Percentiles rank a stretch among this genome's conserved stretches.
Conservation (phyloP, 1,140 invertebrate genomes). For the Drosophila tristis region DNA sequence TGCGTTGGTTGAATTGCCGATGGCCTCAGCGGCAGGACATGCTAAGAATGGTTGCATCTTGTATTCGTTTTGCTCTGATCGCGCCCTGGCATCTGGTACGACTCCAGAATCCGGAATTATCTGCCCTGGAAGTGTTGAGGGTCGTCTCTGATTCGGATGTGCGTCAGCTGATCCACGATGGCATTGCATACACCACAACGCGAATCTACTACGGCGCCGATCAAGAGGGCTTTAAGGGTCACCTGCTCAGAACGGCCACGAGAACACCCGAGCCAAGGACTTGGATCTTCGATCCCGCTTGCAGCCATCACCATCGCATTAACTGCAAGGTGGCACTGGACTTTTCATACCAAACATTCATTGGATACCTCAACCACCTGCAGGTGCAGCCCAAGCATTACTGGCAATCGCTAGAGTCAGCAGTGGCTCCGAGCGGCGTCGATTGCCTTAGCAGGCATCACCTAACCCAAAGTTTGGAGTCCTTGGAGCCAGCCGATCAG, state of each 20-base stretch:
- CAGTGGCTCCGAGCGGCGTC: constrained; percentile 7
- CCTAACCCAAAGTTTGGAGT: neutral
- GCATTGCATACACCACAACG: constrained; percentile 59
- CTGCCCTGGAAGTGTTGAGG: constrained; percentile 16
- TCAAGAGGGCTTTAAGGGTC: constrained; percentile 39
- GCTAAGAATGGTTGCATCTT: constrained; percentile 6
- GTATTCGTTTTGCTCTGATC: constrained; percentile 51
- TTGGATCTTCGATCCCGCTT: constrained; percentile 60
- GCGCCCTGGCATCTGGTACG: constrained; percentile 54
- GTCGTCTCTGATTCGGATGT: constrained; percentile 28
- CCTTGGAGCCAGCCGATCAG: neutral
- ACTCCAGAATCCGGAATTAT: constrained; percentile 23
- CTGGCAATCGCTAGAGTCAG: constrained; percentile 41
- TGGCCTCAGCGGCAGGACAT: constrained; percentile 47
- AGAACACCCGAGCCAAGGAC: constrained; percentile 37
- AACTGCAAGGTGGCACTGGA: constrained; percentile 37
- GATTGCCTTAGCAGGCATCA: constrained; percentile 25
- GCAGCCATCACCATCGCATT: constrained; percentile 58
- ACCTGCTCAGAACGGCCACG: constrained; percentile 25
- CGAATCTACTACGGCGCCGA: constrained; percentile 49
- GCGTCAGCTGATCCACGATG: constrained; percentile 47
- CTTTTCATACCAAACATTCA: constrained; percentile 41
- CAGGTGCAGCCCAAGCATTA: constrained; percentile 44
- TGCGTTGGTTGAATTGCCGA: constrained; percentile 52
- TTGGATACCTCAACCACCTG: constrained; percentile 42